Base-by-base conservation (phyloP, 2,888 invertebrate species). In the Drosophila meridionalis region DNA sequence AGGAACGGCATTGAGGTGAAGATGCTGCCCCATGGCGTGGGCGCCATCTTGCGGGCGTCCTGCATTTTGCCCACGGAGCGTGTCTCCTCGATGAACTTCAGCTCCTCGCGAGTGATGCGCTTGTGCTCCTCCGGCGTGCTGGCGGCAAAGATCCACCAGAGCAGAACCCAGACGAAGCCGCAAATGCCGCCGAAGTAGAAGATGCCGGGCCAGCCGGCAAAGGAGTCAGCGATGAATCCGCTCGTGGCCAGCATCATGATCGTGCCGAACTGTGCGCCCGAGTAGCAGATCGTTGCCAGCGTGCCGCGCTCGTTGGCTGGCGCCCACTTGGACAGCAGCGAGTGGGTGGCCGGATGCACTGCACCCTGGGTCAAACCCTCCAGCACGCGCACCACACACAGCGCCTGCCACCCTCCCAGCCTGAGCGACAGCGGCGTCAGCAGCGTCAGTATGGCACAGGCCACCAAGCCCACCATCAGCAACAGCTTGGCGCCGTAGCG, bases 241-340 rank as follows among this genome's bases (percentile, higher is more conserved):
- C 96, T 95, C 14, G 95, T 93, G 14, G 96, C 94, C 84, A 97
- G 93, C 78, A 96, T 95, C 2, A 97, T 89, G 0, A 97, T 96
- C 4, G 97, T 96, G n/a, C 98, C 98, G 11, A 97, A 94, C 88
- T 96, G 96, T 4, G 95, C 95, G 47, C 97, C 97, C 53, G 95
- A 94, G 89, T 96, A 96, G 14, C 95, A 95, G 58, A 95, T 95
- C 61, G 96, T 95, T 60, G 95, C 95, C 69, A 97, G 69, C 63
- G 88, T 74, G 38, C 96, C 95, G 68, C 97, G 94, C 87, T 97
- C 97, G 0, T 94, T 92, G 0, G 94, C 93, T 0, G 97, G 97
- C 0, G 95, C 90, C 96, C 96, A 96, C 88, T 95, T 96, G 0
- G 96, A 95, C n/a, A 96, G 87, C 38, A 96, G 92, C 0, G 95